Conservation (phyloP, 2,113 vertebrate species). For the Ailuropoda melanoleuca region DNA sequence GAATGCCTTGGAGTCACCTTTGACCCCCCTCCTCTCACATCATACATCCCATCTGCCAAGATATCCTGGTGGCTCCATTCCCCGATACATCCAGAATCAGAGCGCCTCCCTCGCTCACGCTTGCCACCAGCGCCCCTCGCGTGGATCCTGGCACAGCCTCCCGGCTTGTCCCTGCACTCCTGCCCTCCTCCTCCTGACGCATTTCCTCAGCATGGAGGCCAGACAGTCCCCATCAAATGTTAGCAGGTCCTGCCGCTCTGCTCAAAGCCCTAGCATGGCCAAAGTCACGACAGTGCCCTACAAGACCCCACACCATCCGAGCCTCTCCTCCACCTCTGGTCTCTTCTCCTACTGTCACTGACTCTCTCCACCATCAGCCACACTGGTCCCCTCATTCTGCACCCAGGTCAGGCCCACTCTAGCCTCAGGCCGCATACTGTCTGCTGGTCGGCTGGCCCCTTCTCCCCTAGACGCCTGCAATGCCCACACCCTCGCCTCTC, state of each 20-base stretch:
- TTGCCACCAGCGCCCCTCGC: fast-evolving
- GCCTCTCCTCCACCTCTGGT: not conserved
- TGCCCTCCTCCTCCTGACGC: fast-evolving
- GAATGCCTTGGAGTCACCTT: not conserved
- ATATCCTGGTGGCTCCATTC: not conserved
- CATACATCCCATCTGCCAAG: not conserved
- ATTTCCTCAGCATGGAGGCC: too few species aligned
- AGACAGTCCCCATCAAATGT: not conserved
- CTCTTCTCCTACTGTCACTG: not conserved
- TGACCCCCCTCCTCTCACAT: not conserved
- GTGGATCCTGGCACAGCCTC: not conserved
- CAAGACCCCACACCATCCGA: not conserved
- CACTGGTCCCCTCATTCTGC: not conserved
- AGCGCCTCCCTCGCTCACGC: fast-evolving
- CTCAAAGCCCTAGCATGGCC: not conserved
- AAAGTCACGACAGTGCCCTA: not conserved
- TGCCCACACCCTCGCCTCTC: not conserved
- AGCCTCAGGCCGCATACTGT: not conserved
- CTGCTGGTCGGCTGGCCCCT: not conserved
- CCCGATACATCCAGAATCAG: not conserved
- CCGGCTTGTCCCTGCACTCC: not conserved
- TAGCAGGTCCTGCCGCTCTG: not conserved
- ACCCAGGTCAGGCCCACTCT: not conserved
- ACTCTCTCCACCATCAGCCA: not conserved
- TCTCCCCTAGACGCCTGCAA: not conserved